Evolutionary conservation across 2,888 invertebrate genomes (phyloP).

Genomic region (Danaus chrysippus): DNA sequence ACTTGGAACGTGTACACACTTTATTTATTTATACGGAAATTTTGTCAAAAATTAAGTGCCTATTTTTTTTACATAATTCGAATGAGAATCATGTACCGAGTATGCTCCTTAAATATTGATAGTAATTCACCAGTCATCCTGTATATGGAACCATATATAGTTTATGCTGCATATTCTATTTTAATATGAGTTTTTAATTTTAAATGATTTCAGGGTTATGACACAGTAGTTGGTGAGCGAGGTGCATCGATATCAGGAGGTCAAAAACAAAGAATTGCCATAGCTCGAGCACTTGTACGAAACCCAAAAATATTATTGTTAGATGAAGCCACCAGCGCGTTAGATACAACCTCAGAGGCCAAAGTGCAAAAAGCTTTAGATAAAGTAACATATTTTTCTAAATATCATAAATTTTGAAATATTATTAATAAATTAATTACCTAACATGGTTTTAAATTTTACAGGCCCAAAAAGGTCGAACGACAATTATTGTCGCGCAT

Average conservation of each 20-base stretch:
- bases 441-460: slow-evolving; percentile 18
- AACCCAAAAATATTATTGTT: slow-evolving; percentile 87
- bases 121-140: no score
- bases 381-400: slow-evolving; percentile 64
- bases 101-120: no score
- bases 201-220: slow-evolving; percentile 79
- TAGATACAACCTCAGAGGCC: slow-evolving; percentile 91
- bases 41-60: no score
- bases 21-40: no score
- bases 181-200: neutral
- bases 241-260: slow-evolving; percentile 92
- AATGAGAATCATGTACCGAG: no score
- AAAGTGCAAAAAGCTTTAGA: slow-evolving; percentile 90
- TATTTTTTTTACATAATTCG: no score
- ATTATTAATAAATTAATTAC: neutral
- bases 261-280: slow-evolving; percentile 94
- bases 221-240: slow-evolving; percentile 90
- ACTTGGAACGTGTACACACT: no score
- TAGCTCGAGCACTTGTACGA: slow-evolving; percentile 90
- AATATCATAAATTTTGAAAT: neutral
- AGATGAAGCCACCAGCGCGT: slow-evolving; percentile 94
- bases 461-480: slow-evolving; percentile 85
- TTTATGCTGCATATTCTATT: neutral
- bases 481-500: slow-evolving; percentile 89
- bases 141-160: no score